Base-by-base conservation (phyloP, 2,113 vertebrate species). In the Tinamus guttatus region DNA sequence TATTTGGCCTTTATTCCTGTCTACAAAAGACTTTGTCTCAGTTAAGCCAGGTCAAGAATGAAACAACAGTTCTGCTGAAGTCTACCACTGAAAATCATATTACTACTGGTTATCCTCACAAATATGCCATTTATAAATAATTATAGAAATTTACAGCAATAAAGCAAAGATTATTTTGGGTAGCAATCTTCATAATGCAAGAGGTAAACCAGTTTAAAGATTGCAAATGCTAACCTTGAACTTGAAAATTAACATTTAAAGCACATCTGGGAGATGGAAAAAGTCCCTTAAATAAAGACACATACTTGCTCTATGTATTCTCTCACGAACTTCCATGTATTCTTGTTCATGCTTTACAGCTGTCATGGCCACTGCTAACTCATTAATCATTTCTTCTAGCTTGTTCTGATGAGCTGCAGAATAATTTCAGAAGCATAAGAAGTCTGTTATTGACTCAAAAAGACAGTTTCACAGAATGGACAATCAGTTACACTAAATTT, bases 301-400 rank as follows among this genome's bases (percentile, higher is more conserved):
- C 99, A n/a, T 97, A 99, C 99, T 99, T 91, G 99, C 99, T 99
- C 99, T 98, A 97, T 99, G 99, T 99, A 99, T 99, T 88, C 99
- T 98, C 98, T 99, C 99, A 25, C 99, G 99, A 34, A 99, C 99
- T 97, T 99, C 99, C 99, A 99, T 99, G 98, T 99, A 99, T 96
- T 99, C 99, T 97, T 99, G 99, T 90, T 99, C 99, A 1, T 99
- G 99, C 96, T 99, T 99, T 20, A 99, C 99, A 1, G 99, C 99
- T 2, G 99, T 99, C 99, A 99, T 99, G 6, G 99, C 99, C 87
- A 99, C 99, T 1, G 99, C 99, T 73, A 99, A 96, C 94, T 99
- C 99, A 5, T 99, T 99, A 95, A 99, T 99, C 99, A 99, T 99
- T 96, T 99, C 99, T 98, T 99, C 99, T 96, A 99, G 98, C 96